phyloP scores from a whole-genome alignment of 2,113 vertebrate genomes.

The Thunnus maccoyii region DNA sequence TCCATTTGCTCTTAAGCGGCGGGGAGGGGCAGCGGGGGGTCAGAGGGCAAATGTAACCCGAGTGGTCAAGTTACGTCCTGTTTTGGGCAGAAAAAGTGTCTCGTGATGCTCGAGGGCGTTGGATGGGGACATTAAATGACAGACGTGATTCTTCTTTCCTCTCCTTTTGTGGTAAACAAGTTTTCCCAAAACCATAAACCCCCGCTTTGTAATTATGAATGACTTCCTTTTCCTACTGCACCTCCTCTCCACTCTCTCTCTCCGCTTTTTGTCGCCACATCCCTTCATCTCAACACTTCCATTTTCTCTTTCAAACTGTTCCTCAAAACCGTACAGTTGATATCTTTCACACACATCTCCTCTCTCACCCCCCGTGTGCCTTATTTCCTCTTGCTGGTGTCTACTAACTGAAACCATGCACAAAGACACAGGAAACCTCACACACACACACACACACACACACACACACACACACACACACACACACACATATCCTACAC shows the following conservation, averaged over 20 bases:
- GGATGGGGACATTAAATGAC: conserved; percentile 18
- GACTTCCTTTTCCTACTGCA: conserved; percentile 32
- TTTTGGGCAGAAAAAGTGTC: conserved; percentile 44
- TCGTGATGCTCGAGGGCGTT: conserved; percentile 12
- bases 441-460: conserved; percentile 18
- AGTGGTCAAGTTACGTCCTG: conserved; percentile 57
- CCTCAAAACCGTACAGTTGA: background rate
- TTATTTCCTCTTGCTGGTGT: conserved; percentile 41
- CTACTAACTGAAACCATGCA: conserved; percentile 55
- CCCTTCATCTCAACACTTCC: conserved; percentile 26
- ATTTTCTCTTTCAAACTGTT: background rate
- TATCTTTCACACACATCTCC: conserved; percentile 43
- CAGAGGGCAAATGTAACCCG: conserved; percentile 30
- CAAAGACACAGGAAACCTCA: conserved; percentile 56
- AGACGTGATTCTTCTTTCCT: conserved; percentile 9
- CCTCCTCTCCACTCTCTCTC: background rate
- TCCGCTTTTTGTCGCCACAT: background rate
- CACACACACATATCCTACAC: conserved; percentile 12
- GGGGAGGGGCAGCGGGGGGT: conserved; percentile 24
- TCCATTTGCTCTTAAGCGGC: conserved; percentile 4
- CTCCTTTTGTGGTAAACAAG: background rate
- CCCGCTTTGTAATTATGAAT: background rate
- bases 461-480: conserved; percentile 15
- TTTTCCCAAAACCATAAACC: background rate
- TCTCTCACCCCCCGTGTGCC: background rate